phyloP scores from a whole-genome alignment of 2,113 vertebrate genomes.

The Larimichthys crocea region DNA sequence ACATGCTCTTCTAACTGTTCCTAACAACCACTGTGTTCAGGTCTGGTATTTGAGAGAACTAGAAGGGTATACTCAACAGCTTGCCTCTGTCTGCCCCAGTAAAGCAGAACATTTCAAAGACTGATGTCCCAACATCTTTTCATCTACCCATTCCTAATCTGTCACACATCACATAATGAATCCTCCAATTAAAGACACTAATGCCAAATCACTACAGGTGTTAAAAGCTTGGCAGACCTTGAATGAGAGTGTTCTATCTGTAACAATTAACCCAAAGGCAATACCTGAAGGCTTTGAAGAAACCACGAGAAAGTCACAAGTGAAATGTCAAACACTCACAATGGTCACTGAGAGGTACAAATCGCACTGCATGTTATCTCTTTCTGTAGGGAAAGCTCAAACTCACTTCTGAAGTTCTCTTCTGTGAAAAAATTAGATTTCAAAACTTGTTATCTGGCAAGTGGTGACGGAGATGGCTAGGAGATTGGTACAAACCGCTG shows the following conservation, averaged over 20 bases:
- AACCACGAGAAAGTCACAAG: slow-evolving; percentile 8
- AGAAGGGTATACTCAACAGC: not conserved
- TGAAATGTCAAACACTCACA: not conserved
- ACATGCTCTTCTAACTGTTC: not conserved
- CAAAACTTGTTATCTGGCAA: slow-evolving; percentile 10
- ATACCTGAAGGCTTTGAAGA: slow-evolving; percentile 25
- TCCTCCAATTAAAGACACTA: slow-evolving; percentile 41
- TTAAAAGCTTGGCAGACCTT: slow-evolving; percentile 50
- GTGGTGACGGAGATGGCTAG: slow-evolving; percentile 7
- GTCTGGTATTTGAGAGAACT: not conserved
- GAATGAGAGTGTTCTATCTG: slow-evolving; percentile 25
- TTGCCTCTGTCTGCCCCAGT: not conserved
- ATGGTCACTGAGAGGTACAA: slow-evolving; percentile 3
- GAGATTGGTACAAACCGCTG: not conserved
- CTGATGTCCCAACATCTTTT: slow-evolving; percentile 21
- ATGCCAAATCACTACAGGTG: slow-evolving; percentile 48
- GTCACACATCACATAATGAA: slow-evolving; percentile 51
- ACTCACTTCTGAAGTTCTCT: not conserved
- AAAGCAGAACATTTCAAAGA: slow-evolving; percentile 33
- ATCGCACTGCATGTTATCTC: not conserved
- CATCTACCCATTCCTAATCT: slow-evolving; percentile 34
- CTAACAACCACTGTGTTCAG: not conserved
- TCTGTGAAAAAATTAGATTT: not conserved
- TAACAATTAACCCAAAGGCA: slow-evolving; percentile 29
- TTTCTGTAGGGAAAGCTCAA: not conserved